Conservation (phyloP, 1,140 invertebrate species). For the Nephila pilipes region DNA sequence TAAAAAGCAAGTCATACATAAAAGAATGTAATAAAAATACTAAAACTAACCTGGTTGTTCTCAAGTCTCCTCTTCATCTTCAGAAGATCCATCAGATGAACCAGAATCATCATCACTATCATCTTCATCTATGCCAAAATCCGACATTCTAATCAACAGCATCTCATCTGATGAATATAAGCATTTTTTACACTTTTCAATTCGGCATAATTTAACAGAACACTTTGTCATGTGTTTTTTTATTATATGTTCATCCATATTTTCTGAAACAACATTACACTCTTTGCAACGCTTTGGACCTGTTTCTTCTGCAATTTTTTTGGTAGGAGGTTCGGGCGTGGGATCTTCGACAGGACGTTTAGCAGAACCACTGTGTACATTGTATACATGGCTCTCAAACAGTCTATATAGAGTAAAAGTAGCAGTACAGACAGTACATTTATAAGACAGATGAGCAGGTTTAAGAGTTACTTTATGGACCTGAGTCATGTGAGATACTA, state of each 20-base stretch:
- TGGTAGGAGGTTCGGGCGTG: slow-evolving; percentile 28
- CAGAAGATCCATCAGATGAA: slow-evolving; percentile 58
- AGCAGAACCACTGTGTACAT: slow-evolving; percentile 87
- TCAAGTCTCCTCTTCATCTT: slow-evolving; percentile 1
- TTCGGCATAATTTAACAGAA: slow-evolving; percentile 77
- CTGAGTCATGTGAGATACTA: slow-evolving; percentile 93
- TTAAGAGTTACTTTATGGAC: slow-evolving; percentile 95
- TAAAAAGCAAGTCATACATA: neutral
- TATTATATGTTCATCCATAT: slow-evolving; percentile 76
- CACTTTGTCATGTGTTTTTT: slow-evolving; percentile 77
- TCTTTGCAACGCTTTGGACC: slow-evolving; percentile 62
- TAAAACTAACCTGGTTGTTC: neutral
- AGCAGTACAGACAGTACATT: slow-evolving; percentile 96
- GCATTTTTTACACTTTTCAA: slow-evolving; percentile 78
- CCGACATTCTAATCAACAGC: slow-evolving; percentile 77
- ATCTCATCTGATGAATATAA: slow-evolving; percentile 77
- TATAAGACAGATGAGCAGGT: slow-evolving; percentile 95
- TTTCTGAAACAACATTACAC: slow-evolving; percentile 71
- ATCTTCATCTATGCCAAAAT: slow-evolving; percentile 77
- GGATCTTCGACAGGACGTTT: slow-evolving; percentile 86
- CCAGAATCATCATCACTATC: slow-evolving; percentile 68
- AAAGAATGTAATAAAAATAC: neutral
- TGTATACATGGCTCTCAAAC: slow-evolving; percentile 96
- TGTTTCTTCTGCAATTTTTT: slow-evolving; percentile 13
- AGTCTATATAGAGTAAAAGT: slow-evolving; percentile 97